These are phyloP conservation scores for Rhizoglyphus robini DNA, from an alignment of 1,140 invertebrate genomes.

Conservation along the genomic window DNA sequence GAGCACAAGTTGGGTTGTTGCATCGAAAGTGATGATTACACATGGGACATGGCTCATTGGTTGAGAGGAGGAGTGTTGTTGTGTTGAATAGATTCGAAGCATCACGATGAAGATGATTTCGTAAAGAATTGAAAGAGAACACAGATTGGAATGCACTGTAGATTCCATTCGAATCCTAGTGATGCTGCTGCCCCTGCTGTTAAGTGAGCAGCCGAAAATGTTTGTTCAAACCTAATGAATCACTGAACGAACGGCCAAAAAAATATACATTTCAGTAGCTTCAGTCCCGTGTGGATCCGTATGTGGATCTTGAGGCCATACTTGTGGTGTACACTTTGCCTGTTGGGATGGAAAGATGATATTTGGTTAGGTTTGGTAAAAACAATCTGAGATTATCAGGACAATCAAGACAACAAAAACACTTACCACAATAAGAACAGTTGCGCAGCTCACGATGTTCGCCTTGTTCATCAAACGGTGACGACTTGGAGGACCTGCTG, in stretches of 20 bases:
- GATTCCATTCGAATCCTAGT: too few relatives aligned
- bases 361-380: background rate
- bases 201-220: slow-evolving; percentile 64
- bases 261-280: slow-evolving; percentile 69
- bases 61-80: too few relatives aligned
- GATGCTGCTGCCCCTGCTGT: background rate
- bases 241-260: slow-evolving; percentile 72
- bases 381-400: background rate
- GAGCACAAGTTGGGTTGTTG: too few relatives aligned
- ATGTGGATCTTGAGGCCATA: slow-evolving; percentile 87
- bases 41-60: too few relatives aligned
- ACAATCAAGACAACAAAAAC: too few relatives aligned
- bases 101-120: too few relatives aligned
- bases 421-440: slow-evolving; percentile 15
- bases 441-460: slow-evolving; percentile 17
- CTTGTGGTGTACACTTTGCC: slow-evolving; percentile 80
- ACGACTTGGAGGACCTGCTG: too few relatives aligned
- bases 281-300: slow-evolving; percentile 60
- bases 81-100: too few relatives aligned
- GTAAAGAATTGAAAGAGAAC: too few relatives aligned
- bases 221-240: slow-evolving; percentile 88
- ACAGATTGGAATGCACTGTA: too few relatives aligned
- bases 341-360: background rate
- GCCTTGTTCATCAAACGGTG: background rate
- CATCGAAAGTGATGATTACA: too few relatives aligned